Evolutionary conservation across 2,888 invertebrate species (phyloP).

Genomic region (Glyphotaelius pellucidus): DNA sequence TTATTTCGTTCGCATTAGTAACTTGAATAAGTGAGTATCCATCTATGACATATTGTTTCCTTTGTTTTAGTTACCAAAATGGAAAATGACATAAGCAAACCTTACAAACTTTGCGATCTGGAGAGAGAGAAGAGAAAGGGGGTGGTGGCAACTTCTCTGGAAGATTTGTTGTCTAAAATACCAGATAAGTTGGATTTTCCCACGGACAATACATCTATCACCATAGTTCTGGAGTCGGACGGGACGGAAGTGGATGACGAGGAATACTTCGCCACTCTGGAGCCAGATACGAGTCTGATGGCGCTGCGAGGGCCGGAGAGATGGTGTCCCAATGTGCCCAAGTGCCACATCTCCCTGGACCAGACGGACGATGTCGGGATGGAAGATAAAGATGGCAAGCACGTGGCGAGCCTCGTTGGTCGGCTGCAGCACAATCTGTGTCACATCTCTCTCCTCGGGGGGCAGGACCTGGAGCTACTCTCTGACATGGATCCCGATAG

Average conservation of each 20-base stretch:
- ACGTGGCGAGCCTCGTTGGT: constrained; percentile 86
- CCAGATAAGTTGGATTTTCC: constrained; percentile 84
- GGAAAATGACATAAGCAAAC: constrained; percentile 81
- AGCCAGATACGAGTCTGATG: constrained; percentile 92
- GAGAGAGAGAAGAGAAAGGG: constrained; percentile 89
- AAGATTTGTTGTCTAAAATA: constrained; percentile 87
- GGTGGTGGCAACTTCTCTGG: constrained; percentile 86
- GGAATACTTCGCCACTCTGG: constrained; percentile 94
- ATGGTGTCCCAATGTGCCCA: constrained; percentile 83
- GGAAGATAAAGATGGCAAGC: constrained; percentile 74
- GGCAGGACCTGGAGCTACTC: constrained; percentile 88
- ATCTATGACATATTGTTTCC: constrained; percentile 17
- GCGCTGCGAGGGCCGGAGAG: constrained; percentile 86
- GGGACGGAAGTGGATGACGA: constrained; percentile 98
- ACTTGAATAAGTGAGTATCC: neutral
- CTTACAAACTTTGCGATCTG: constrained; percentile 89
- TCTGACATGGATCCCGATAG: constrained; percentile 95
- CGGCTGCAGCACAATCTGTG: constrained; percentile 88
- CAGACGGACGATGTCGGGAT: constrained; percentile 78
- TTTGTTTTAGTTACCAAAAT: constrained; percentile 69
- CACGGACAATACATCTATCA: constrained; percentile 79
- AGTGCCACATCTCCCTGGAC: constrained; percentile 80
- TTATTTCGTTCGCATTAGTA: neutral
- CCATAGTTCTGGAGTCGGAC: constrained; percentile 92
- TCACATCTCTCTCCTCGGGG: constrained; percentile 90